Evolutionary conservation across 2,113 vertebrate species (phyloP).

Genomic region (Syngnathus scovelli): DNA sequence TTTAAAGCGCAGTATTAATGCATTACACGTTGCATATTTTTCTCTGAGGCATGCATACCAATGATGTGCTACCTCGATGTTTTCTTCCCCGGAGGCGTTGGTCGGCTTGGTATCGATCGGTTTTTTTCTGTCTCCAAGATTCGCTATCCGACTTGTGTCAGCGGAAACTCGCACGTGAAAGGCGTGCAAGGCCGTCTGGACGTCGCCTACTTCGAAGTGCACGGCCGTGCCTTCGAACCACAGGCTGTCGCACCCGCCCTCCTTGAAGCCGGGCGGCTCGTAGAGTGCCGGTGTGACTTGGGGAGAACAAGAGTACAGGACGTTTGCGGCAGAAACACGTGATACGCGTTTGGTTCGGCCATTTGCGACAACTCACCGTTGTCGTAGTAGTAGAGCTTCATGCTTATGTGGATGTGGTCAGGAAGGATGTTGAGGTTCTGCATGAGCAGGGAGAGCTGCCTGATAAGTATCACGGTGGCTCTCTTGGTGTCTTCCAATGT

Average conservation of each 20-base stretch:
- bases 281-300: slow-evolving; percentile 88
- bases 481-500: slow-evolving; percentile 78
- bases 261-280: slow-evolving; percentile 90
- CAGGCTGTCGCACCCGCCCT: slow-evolving; percentile 75
- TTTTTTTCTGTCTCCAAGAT: slow-evolving; percentile 51
- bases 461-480: slow-evolving; percentile 85
- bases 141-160: slow-evolving; percentile 58
- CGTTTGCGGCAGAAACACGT: background rate
- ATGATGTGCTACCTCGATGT: background rate
- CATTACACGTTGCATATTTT: too few relatives aligned
- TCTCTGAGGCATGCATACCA: too few relatives aligned
- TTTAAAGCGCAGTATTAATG: background rate
- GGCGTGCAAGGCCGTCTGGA: slow-evolving; percentile 82
- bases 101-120: slow-evolving; percentile 23
- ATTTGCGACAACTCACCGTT: slow-evolving; percentile 70
- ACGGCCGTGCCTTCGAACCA: slow-evolving; percentile 83
- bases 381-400: slow-evolving; percentile 95
- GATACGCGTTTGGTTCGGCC: too few relatives aligned
- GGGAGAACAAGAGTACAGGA: slow-evolving; percentile 8
- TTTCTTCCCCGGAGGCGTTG: background rate
- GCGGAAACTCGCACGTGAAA: slow-evolving; percentile 82
- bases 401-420: slow-evolving; percentile 79
- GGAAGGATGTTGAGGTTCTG: slow-evolving; percentile 83
- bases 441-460: slow-evolving; percentile 90
- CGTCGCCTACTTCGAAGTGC: slow-evolving; percentile 83